Conservation (phyloP, 2,888 invertebrate species). For the Caenorhabditis wallacei region DNA sequence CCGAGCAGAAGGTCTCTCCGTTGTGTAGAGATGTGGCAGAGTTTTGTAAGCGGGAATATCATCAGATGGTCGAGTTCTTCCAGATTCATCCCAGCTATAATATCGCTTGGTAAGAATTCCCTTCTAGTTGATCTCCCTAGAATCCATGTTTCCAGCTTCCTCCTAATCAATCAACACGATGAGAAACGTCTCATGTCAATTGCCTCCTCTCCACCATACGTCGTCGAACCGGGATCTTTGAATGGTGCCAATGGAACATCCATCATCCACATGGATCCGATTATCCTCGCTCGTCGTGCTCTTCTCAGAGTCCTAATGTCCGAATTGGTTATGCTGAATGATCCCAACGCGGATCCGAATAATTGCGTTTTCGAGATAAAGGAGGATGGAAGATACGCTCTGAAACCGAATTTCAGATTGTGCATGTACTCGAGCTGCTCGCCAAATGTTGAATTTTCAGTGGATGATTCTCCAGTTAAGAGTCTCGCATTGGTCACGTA, state of each 20-base stretch:
- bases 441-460: conserved; percentile 35
- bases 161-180: conserved; percentile 66
- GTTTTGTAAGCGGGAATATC: conserved; percentile 61
- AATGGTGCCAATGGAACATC: conserved; percentile 55
- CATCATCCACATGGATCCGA: conserved; percentile 64
- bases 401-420: conserved; percentile 54
- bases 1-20: conserved; percentile 20
- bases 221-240: conserved; percentile 51
- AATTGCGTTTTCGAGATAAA: conserved; percentile 50
- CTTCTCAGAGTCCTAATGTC: conserved; percentile 46
- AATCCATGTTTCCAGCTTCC: conserved; percentile 60
- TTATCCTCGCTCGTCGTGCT: conserved; percentile 66
- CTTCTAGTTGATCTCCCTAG: not conserved
- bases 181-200: conserved; percentile 65
- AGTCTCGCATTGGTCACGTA: conserved; percentile 50
- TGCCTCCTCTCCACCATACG: conserved; percentile 32
- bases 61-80: conserved; percentile 45
- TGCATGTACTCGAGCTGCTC: conserved; percentile 60
- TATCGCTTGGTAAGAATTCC: conserved; percentile 44
- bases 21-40: conserved; percentile 44
- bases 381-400: conserved; percentile 38
- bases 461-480: conserved; percentile 27
- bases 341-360: not conserved
- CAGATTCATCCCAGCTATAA: conserved; percentile 38
- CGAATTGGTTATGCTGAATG: conserved; percentile 28